phyloP scores from a whole-genome alignment of 2,113 vertebrate species.

The Neotoma lepida region DNA sequence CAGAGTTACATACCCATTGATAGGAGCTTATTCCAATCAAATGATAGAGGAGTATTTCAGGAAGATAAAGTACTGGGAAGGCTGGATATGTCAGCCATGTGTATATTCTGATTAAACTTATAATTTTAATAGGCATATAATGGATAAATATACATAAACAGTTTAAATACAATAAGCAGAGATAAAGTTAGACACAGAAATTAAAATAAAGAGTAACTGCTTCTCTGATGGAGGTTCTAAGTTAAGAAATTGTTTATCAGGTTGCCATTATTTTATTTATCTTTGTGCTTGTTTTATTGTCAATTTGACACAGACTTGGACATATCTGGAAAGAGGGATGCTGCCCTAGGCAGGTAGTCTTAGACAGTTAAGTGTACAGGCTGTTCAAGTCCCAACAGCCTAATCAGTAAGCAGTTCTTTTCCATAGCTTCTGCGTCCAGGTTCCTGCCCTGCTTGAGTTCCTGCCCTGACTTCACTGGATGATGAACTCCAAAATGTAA shows the following conservation, averaged over 20 bases:
- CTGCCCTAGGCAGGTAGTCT: background rate
- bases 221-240: background rate
- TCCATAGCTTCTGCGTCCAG: no score
- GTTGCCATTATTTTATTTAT: background rate
- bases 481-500: background rate
- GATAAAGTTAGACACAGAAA: no score
- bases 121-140: background rate
- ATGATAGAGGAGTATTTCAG: background rate
- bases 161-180: background rate
- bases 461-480: background rate
- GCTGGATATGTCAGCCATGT: accelerated
- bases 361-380: background rate
- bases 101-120: background rate
- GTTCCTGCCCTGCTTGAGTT: background rate
- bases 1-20: background rate
- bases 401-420: background rate
- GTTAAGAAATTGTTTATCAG: background rate
- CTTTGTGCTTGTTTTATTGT: background rate
- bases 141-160: background rate
- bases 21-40: background rate
- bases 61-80: background rate
- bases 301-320: background rate
- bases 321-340: background rate
- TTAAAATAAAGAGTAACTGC: background rate
- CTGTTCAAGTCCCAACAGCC: background rate